phyloP scores from a whole-genome alignment of 1,140 invertebrate species.

The Aleiodes sp. region DNA sequence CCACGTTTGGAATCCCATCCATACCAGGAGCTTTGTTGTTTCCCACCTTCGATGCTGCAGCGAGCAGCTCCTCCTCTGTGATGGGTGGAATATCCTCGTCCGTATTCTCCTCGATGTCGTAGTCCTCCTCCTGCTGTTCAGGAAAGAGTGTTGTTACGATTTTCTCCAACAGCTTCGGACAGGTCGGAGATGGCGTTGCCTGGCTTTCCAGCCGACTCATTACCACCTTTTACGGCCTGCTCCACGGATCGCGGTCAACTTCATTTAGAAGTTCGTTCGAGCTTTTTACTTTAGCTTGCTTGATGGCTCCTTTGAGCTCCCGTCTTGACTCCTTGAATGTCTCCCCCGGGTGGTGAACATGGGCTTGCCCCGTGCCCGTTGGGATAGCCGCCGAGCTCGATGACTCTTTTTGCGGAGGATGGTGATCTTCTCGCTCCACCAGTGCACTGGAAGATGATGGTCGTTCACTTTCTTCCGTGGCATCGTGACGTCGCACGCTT shows the following conservation, averaged over 20 bases:
- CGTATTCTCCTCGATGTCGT: not conserved
- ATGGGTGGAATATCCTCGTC: not conserved
- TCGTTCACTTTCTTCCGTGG: constrained; percentile 5
- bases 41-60: not conserved
- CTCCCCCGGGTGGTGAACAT: not conserved
- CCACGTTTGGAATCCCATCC: not conserved
- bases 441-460: constrained; percentile 8
- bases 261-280: too few species aligned
- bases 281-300: not conserved
- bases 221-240: too few species aligned
- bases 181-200: not conserved
- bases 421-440: constrained; percentile 26
- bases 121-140: not conserved
- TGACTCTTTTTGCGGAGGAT: not conserved
- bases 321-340: not conserved
- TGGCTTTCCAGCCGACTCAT: not conserved
- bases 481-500: constrained; percentile 26
- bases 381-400: not conserved
- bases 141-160: not conserved
- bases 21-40: not conserved
- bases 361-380: not conserved
- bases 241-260: too few species aligned
- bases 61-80: not conserved
- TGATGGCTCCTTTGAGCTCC: not conserved
- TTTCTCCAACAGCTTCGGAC: not conserved